These are phyloP conservation scores for Hydrolagus colliei DNA, from an alignment of 2,797 vertebrate genomes.

Conservation along the genomic window DNA sequence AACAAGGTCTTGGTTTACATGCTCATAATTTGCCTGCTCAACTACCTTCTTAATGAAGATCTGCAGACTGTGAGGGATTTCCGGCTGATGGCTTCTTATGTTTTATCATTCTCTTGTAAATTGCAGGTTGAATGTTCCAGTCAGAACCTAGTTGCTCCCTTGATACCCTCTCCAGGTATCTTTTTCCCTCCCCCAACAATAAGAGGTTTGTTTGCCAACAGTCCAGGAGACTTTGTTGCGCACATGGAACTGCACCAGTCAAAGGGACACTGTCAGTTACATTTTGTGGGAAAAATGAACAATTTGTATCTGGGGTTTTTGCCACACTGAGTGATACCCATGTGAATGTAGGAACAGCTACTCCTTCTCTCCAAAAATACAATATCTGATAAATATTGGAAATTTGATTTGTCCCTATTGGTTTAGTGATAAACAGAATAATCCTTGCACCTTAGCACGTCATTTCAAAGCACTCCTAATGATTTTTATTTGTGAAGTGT, in stretches of 20 bases:
- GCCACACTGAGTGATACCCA: neutral
- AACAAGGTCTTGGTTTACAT: neutral
- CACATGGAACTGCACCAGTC: neutral
- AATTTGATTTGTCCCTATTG: neutral
- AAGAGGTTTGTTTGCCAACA: conserved; percentile 16
- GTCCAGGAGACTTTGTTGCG: neutral
- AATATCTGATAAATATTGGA: neutral
- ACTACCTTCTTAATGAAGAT: conserved; percentile 8
- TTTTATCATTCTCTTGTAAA: conserved; percentile 20
- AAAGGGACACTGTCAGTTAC: conserved; percentile 2
- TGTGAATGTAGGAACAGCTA: neutral
- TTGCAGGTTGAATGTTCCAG: neutral
- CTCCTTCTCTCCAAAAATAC: neutral
- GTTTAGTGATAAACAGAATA: too few relatives aligned
- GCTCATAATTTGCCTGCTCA: conserved; percentile 3
- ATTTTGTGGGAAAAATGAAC: neutral
- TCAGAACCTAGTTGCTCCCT: conserved; percentile 15
- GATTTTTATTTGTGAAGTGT: too few relatives aligned
- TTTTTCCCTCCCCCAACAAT: conserved; percentile 13
- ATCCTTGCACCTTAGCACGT: too few relatives aligned
- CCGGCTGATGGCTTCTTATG: conserved; percentile 21
- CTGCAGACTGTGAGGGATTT: conserved; percentile 14
- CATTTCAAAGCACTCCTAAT: too few relatives aligned
- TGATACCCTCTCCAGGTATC: conserved; percentile 18
- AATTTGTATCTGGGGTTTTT: neutral